These are phyloP conservation scores for Sisyra nigra DNA, from an alignment of 2,888 invertebrate species.

Conservation along the genomic window DNA sequence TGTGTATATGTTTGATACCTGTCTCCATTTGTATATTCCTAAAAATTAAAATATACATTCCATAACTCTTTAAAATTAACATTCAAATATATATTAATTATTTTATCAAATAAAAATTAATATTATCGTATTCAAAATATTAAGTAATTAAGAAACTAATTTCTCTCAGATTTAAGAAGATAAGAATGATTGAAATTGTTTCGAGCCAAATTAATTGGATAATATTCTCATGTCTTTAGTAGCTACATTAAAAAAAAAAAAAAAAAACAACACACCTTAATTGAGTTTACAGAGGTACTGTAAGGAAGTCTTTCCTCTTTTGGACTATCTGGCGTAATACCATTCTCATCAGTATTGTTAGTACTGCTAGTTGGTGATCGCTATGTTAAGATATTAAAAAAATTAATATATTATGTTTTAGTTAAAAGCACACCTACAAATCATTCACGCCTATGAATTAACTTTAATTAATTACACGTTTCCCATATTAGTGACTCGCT, in stretches of 20 bases:
- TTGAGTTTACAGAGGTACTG: constrained; percentile 53
- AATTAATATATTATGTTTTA: no score
- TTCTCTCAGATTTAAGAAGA: no score
- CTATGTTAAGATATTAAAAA: constrained; percentile 11
- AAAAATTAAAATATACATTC: constrained; percentile 4
- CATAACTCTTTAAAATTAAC: not conserved
- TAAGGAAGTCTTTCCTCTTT: constrained; percentile 42
- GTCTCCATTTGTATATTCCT: constrained; percentile 42
- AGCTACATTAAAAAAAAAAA: not conserved
- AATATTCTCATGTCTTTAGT: not conserved
- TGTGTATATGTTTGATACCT: constrained; percentile 23
- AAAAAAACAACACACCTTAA: constrained; percentile 37
- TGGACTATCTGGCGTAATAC: constrained; percentile 25
- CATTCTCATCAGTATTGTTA: constrained; percentile 31
- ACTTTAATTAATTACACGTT: not conserved
- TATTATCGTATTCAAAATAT: no score
- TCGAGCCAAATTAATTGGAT: not conserved
- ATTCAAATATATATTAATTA: no score
- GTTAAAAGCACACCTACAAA: no score
- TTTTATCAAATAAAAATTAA: no score
- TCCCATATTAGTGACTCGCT: not conserved
- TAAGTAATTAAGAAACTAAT: no score
- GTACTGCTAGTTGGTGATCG: constrained; percentile 22
- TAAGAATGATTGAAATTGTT: no score
- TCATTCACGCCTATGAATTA: not conserved